Evolutionary conservation across 2,888 invertebrate genomes (phyloP).

Genomic region (Chrysodeixis includens): DNA sequence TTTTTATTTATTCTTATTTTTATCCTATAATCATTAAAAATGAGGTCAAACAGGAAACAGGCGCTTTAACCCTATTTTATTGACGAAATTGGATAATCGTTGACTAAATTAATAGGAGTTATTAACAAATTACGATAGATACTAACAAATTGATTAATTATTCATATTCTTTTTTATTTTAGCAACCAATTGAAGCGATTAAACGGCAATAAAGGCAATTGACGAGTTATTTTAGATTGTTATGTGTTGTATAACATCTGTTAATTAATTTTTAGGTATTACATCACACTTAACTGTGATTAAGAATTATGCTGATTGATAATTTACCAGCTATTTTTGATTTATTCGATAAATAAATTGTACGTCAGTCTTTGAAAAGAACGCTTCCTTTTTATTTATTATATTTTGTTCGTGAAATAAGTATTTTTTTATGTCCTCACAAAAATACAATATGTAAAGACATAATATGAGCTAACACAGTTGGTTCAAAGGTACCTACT

Average conservation of each 20-base stretch:
- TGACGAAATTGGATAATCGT: conserved; percentile 49
- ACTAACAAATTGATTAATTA: conserved; percentile 39
- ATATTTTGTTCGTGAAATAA: too few species aligned
- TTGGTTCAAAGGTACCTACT: too few species aligned
- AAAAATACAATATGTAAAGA: too few species aligned
- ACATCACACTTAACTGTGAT: too few species aligned
- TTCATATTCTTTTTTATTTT: conserved; percentile 39
- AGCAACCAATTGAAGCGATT: conserved; percentile 41
- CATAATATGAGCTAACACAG: too few species aligned
- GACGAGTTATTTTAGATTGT: conserved; percentile 18
- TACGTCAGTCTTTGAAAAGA: too few species aligned
- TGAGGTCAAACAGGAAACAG: conserved; percentile 45
- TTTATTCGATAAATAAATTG: too few species aligned
- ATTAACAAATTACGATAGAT: conserved; percentile 40
- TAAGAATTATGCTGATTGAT: too few species aligned
- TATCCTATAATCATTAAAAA: conserved; percentile 13
- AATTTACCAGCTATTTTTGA: too few species aligned
- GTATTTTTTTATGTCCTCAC: too few species aligned
- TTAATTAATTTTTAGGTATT: too few species aligned
- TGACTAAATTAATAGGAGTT: conserved; percentile 37
- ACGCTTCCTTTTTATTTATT: too few species aligned
- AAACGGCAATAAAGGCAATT: conserved; percentile 41
- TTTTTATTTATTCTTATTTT: not conserved
- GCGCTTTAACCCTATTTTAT: conserved; percentile 10
- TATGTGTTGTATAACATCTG: conserved; percentile 5